Evolutionary conservation across 2,888 invertebrate species (phyloP).

Genomic region (Noctua fimbriata): DNA sequence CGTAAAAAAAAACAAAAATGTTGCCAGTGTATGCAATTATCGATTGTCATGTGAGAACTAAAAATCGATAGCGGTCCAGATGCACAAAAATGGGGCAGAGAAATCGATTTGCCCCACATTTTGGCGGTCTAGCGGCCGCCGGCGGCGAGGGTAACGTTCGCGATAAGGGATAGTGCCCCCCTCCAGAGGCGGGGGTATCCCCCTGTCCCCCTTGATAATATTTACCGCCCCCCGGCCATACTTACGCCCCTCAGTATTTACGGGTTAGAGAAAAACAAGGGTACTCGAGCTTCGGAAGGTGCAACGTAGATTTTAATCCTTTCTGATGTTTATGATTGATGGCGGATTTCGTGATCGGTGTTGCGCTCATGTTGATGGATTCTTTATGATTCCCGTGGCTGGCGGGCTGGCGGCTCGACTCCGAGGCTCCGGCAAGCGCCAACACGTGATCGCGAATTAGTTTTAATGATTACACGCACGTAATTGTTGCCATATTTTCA

Average conservation of each 20-base stretch:
- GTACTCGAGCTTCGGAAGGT: conserved; percentile 90
- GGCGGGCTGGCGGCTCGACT: conserved; percentile 39
- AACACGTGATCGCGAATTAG: conserved; percentile 66
- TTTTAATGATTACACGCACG: conserved; percentile 75
- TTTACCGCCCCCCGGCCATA: conserved; percentile 90
- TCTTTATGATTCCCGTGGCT: conserved; percentile 81
- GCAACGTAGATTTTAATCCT: conserved; percentile 91
- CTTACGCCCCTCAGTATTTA: conserved; percentile 91
- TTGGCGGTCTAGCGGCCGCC: conserved; percentile 88
- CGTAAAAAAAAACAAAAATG: conserved; percentile 17
- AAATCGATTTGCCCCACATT: conserved; percentile 90
- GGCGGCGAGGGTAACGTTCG: conserved; percentile 89
- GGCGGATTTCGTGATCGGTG: conserved; percentile 89
- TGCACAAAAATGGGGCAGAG: conserved; percentile 90
- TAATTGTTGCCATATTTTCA: conserved; percentile 47
- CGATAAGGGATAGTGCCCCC: conserved; percentile 90
- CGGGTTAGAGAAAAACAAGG: conserved; percentile 91
- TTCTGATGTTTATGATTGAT: conserved; percentile 91
- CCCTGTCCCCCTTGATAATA: conserved; percentile 87
- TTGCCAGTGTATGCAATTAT: conserved; percentile 60
- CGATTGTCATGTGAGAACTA: conserved; percentile 69
- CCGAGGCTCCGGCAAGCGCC: conserved; percentile 30
- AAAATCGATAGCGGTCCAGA: conserved; percentile 90
- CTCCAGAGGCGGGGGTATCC: conserved; percentile 79
- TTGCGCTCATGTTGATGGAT: conserved; percentile 88